phyloP scores from a whole-genome alignment of 1,140 invertebrate species.

The Scaptodrosophila lebanonensis region DNA sequence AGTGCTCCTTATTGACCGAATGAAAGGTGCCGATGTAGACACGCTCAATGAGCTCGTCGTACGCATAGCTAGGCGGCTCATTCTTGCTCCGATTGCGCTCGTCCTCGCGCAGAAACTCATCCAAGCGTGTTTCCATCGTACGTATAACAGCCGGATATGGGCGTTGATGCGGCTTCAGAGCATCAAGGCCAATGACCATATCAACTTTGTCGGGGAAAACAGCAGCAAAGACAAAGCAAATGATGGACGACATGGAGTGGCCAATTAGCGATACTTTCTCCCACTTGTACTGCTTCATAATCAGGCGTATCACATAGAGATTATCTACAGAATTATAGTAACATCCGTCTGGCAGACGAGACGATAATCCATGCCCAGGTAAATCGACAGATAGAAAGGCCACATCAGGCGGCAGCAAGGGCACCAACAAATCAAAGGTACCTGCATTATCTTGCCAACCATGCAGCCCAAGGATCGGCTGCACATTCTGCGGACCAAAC shows the following conservation, averaged over 20 bases:
- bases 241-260: conserved; percentile 83
- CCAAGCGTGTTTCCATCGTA: conserved; percentile 76
- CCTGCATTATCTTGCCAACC: conserved; percentile 88
- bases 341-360: conserved; percentile 81
- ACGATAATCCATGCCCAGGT: conserved; percentile 85
- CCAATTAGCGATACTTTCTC: conserved; percentile 82
- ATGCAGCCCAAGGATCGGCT: conserved; percentile 84
- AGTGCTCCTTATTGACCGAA: conserved; percentile 79
- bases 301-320: conserved; percentile 79
- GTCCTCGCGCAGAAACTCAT: conserved; percentile 78
- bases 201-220: conserved; percentile 81
- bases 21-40: conserved; percentile 78
- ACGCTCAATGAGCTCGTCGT: conserved; percentile 80
- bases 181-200: conserved; percentile 82
- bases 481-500: conserved; percentile 82
- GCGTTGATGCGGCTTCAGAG: conserved; percentile 79
- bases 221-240: conserved; percentile 80
- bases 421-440: conserved; percentile 83
- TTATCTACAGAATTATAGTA: conserved; percentile 81
- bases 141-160: conserved; percentile 48
- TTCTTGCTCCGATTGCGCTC: conserved; percentile 74
- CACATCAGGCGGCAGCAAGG: conserved; percentile 80
- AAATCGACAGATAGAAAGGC: conserved; percentile 84
- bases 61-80: conserved; percentile 81
- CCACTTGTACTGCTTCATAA: conserved; percentile 84